Evolutionary conservation across 2,113 vertebrate genomes (phyloP), one percentile per base, ranked within the genome.

Genomic region (Thinocorus orbignyianus): DNA sequence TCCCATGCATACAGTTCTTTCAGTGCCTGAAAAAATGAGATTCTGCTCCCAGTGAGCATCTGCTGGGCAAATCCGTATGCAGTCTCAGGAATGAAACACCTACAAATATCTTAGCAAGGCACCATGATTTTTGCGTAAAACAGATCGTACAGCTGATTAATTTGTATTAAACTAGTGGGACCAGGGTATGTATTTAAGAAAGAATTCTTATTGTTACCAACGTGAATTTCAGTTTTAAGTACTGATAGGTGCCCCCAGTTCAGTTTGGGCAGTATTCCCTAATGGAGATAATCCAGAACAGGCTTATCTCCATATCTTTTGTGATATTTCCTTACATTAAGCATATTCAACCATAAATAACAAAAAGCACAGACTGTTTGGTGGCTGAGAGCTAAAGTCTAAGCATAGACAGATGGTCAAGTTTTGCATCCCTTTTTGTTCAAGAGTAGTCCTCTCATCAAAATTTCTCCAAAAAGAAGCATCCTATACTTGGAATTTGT

Each of bases 1-100:
- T 80, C 86, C 81, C 81, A 92, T 80, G 46, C 73, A 95, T 73
- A 91, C 35, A 71, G 55, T 76, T 94, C 87, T 93, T 85, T 68
- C 81, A 60, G 9, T 65, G n/a, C 39, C 77, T 64, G 70, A 78
- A 90, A 78, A 88, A 83, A 72, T 11, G 49, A 94, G 73, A 30
- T 69, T 96, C 90, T 93, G 61, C 51, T 95, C 71, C 64, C 6
- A 3, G 23, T 86, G 55, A 97, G 93, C 15, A 4, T 91, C 86
- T 72, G 37, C 66, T 84, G 26, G 35, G 70, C 87, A 91, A 88
- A 95, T 76, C 54, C 55, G 4, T 76, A 44, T 44, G 44, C 37
- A 80, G 37, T 44, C 9, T 86, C 61, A 84, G 79, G 85, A 94
- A 86, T 62, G 31, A 84, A 96, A 66, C 33, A 85, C 42, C 9